A percentile compares a stretch with the other conserved stretches of the same genome.
phyloP scores from a whole-genome alignment of 1,140 invertebrate species.

The Dreissena polymorpha region DNA sequence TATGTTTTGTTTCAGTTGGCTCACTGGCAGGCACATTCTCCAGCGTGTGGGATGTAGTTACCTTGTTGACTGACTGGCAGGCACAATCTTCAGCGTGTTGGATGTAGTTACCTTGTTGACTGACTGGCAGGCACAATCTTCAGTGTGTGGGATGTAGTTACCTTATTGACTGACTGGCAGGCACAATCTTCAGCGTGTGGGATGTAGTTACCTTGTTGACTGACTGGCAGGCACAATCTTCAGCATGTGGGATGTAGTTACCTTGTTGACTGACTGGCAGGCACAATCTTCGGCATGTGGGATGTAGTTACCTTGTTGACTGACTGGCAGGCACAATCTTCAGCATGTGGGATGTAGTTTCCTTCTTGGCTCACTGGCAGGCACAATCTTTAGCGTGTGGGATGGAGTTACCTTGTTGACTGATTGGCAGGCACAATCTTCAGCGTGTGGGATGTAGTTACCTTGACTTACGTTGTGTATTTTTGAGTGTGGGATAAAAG shows the following conservation, averaged over 20 bases:
- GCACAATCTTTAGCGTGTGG: no score
- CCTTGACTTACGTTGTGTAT: background rate
- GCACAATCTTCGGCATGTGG: no score
- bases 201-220: background rate
- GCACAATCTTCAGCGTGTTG: conserved; percentile 32
- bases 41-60: conserved; percentile 14
- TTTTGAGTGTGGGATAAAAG: no score
- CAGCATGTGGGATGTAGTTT: no score
- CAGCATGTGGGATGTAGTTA: conserved; percentile 14
- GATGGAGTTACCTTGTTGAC: no score
- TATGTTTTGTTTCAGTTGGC: conserved; percentile 29
- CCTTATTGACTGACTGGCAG: no score
- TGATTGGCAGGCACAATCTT: conserved; percentile 37
- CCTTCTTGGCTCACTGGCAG: conserved; percentile 32
- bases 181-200: conserved; percentile 30
- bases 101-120: background rate
- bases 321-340: conserved; percentile 41
- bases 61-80: no score
- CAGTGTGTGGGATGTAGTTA: conserved; percentile 14
- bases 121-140: no score
- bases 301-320: no score
- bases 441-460: conserved; percentile 14
- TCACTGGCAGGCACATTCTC: conserved; percentile 38
- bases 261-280: conserved; percentile 29
- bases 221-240: no score